phyloP scores from a whole-genome alignment of 2,113 vertebrate genomes.

The Ceuthmochares aereus region DNA sequence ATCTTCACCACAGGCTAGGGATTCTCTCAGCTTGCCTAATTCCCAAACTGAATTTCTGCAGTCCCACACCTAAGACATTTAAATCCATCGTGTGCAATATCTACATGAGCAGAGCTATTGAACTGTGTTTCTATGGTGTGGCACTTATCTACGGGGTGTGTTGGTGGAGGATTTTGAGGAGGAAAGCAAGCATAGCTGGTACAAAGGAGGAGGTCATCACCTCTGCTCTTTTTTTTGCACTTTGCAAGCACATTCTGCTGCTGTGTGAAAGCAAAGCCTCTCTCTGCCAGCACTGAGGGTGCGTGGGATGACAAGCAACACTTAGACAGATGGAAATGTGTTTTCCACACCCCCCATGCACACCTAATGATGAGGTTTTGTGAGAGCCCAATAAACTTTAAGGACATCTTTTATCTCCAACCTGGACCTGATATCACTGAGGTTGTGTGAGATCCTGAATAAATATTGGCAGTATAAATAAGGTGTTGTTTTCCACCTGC shows the following conservation, averaged over 20 bases:
- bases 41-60: not conserved
- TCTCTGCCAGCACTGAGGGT: not conserved
- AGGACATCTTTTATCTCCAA: not conserved
- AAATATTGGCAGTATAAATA: not conserved
- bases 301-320: not conserved
- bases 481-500: not conserved
- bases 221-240: not conserved
- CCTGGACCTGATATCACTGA: not conserved
- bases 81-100: not conserved
- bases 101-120: not conserved
- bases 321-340: accelerated
- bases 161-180: not conserved
- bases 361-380: not conserved
- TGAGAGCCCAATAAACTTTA: not conserved
- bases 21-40: not conserved
- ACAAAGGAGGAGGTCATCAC: not conserved
- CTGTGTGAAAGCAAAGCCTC: not conserved
- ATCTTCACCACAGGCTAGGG: not conserved
- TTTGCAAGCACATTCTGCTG: not conserved
- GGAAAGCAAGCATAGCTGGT: not conserved
- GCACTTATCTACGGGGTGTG: not conserved
- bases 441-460: not conserved
- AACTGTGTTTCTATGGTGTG: not conserved
- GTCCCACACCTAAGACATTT: not conserved
- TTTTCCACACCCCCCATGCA: not conserved